Evolutionary conservation across 1,140 invertebrate species (phyloP), one percentile per base, ranked within the genome.

Genomic region (Bacillus rossius): DNA sequence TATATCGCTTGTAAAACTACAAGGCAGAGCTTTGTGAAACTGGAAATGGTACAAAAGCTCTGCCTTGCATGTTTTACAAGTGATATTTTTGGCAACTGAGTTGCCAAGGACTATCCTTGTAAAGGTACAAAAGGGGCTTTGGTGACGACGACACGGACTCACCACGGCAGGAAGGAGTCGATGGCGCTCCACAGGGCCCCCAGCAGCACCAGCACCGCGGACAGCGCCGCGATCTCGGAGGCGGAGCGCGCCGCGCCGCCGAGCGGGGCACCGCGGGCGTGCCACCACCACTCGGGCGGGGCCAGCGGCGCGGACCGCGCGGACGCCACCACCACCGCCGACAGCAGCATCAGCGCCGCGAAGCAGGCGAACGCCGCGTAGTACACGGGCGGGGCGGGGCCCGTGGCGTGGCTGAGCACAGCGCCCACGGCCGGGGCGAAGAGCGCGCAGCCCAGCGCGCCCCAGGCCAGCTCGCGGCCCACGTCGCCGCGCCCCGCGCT

Each of bases 271-370:
- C 84, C 85, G 65, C 84, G 79, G 1, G 86, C 88, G 64, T 88
- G 86, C 86, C 87, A 88, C 85, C 86, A 89, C 84, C 87, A 89
- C 68, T 89, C 87, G 2, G 87, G 86, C 3, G 86, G 86, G 64
- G 84, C 85, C 4, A 89, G 70, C 1, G 87, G 87, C 84, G 89
- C 88, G 41, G 79, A 82, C 80, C 71, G 78, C 49, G 84, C 81
- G 41, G 80, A 73, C 14, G 86, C 61, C 0, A 87, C 75, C 42
- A 90, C 79, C 0, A 87, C 65, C 1, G 84, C 78, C 23, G 85
- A 81, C 19, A 90, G 64, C 0, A 86, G 38, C 74, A 85, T 81
- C 51, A 87, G 74, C 0, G 77, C 64, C 0, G 79, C 80, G 65
- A 86, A 83, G 38, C 83, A 67, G 7, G 81, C 69, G 63, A 84